These are phyloP conservation scores for Andrena camellia DNA, from an alignment of 2,888 invertebrate species.

Conservation along the genomic window DNA sequence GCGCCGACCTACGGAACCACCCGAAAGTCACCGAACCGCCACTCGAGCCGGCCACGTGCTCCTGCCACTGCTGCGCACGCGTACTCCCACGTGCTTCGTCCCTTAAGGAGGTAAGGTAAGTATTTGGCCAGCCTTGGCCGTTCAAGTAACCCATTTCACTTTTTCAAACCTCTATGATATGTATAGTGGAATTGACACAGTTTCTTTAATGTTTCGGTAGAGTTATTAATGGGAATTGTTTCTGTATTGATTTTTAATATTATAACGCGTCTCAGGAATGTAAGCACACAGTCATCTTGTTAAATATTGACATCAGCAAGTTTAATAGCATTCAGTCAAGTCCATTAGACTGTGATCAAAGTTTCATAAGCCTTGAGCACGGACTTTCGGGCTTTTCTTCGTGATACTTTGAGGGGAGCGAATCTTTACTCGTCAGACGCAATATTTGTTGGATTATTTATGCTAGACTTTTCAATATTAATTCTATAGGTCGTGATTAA, in stretches of 20 bases:
- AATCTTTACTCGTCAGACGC: not conserved
- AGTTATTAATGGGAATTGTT: not conserved
- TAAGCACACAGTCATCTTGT: not conserved
- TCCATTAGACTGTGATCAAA: not conserved
- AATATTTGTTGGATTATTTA: not conserved
- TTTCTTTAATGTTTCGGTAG: too few species aligned
- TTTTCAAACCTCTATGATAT: too few species aligned
- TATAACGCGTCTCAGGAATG: not conserved
- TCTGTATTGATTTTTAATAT: not conserved
- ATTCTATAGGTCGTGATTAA: not conserved
- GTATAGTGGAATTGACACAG: too few species aligned
- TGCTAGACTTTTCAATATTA: too few species aligned
- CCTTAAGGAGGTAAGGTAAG: not conserved
- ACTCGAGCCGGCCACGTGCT: conserved; percentile 74
- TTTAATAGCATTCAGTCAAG: not conserved
- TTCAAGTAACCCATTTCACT: not conserved
- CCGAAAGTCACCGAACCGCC: conserved; percentile 64
- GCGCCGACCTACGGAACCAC: conserved; percentile 67
- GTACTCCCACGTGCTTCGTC: conserved; percentile 70
- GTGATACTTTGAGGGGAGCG: not conserved
- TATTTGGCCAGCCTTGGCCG: not conserved
- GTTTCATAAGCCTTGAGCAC: not conserved
- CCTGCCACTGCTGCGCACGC: conserved; percentile 57
- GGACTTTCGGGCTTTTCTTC: not conserved
- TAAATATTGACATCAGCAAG: not conserved